Evolutionary conservation across 2,797 vertebrate genomes (phyloP), one percentile per base, ranked within the genome.

Genomic region (Champsocephalus esox): DNA sequence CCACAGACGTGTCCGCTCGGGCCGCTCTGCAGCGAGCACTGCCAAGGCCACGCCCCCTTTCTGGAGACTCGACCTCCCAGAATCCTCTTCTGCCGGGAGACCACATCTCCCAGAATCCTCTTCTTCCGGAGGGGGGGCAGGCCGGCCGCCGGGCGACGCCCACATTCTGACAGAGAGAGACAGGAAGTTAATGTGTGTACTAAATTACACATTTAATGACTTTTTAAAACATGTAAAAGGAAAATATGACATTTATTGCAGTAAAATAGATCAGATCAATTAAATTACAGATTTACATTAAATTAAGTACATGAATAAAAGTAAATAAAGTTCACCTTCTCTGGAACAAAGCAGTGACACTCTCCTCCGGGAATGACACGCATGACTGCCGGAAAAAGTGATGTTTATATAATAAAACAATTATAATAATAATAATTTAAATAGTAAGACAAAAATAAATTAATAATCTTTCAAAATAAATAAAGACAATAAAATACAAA

Each of bases 1-100:
- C 98, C 98, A 2, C 98, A 99, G 10, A 98, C 94, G 87, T 99
- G 98, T 0, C 97, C 97, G 0, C 97, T 97, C 44, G 95, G 95
- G 0, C 96, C 96, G 2, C 95, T 98, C 94, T 99, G 98, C 82
- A 99, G 93, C 3, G 98, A 99, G 82, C 98, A 98, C 77, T 99
- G 98, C 98, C 98, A 99, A 0, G 98, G 98, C 98, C 98, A 99
- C 2, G 96, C 94, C 14, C 98, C 98, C 0, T 92, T 95, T 0
- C 97, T 94, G 6, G 98, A 97, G 1, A 97, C 97, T 5, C 97
- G 92, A 0, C 98, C 98, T 0, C 98, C 98, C 0, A 99, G 95
- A 78, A 99, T 97, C 86, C 98, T 94, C 89, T 97, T 99, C 80
- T 38, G 83, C 76, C 92, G 85, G 77, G 82, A 38, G 34, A 38